These are phyloP conservation scores for Lasioglossum morio DNA, from an alignment of 2,888 invertebrate species.

Conservation along the genomic window DNA sequence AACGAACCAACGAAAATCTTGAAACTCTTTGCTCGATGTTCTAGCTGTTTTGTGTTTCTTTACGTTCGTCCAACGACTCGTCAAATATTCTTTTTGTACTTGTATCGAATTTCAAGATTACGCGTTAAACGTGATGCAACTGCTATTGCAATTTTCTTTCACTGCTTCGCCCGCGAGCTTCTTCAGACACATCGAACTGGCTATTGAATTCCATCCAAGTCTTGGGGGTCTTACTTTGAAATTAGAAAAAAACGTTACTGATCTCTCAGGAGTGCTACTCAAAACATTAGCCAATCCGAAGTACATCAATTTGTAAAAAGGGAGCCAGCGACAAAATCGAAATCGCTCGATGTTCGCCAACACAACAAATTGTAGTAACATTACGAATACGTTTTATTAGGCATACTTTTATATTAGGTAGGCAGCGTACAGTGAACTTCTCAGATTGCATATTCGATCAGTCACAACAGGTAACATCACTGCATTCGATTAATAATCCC, in stretches of 20 bases:
- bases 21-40: neutral
- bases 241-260: neutral
- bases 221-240: neutral
- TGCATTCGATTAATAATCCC: neutral
- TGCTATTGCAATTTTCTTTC: neutral
- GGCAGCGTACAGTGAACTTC: neutral
- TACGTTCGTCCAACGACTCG: neutral
- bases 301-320: too few species aligned
- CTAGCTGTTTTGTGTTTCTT: neutral
- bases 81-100: conserved; percentile 41
- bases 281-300: neutral
- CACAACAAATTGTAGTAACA: neutral
- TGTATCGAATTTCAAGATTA: conserved; percentile 29
- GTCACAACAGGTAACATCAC: neutral
- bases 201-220: neutral
- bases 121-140: conserved; percentile 21
- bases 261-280: neutral
- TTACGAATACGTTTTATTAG: neutral
- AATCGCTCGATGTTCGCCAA: neutral
- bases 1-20: neutral
- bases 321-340: neutral
- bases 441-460: neutral
- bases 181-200: neutral
- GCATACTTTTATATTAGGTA: neutral
- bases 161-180: too few species aligned